Evolutionary conservation across 2,797 vertebrate species (phyloP).

Genomic region (Onychomys torridus): DNA sequence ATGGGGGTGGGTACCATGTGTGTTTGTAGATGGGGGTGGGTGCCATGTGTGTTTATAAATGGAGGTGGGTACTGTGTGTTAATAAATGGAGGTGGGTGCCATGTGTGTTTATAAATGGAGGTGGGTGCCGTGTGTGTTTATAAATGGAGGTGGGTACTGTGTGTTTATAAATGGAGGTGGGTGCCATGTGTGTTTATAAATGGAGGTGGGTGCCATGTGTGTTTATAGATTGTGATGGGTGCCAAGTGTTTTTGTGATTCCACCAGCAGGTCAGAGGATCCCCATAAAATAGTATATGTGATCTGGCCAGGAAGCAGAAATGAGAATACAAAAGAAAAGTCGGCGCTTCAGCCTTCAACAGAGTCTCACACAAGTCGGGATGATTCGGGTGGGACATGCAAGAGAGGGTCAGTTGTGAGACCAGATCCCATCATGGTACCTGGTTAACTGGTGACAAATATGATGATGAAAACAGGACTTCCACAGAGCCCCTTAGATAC

Average conservation of each 20-base stretch:
- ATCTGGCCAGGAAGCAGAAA: not conserved
- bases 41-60: too few species aligned
- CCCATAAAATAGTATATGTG: not conserved
- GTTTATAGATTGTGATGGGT: not conserved
- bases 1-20: too few species aligned
- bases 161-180: not conserved
- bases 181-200: not conserved
- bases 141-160: not conserved
- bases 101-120: too few species aligned
- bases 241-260: not conserved
- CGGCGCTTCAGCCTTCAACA: not conserved
- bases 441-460: not conserved
- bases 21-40: too few species aligned
- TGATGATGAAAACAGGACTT: not conserved
- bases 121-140: too few species aligned
- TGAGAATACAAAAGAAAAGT: not conserved
- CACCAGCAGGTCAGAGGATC: not conserved
- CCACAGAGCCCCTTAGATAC: not conserved
- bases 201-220: too few species aligned
- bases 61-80: too few species aligned
- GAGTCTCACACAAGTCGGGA: not conserved
- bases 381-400: not conserved
- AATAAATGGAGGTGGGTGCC: too few species aligned
- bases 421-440: not conserved
- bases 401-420: not conserved